These are phyloP conservation scores for Buathra laborator DNA, from an alignment of 2,888 invertebrate species.

Conservation along the genomic window DNA sequence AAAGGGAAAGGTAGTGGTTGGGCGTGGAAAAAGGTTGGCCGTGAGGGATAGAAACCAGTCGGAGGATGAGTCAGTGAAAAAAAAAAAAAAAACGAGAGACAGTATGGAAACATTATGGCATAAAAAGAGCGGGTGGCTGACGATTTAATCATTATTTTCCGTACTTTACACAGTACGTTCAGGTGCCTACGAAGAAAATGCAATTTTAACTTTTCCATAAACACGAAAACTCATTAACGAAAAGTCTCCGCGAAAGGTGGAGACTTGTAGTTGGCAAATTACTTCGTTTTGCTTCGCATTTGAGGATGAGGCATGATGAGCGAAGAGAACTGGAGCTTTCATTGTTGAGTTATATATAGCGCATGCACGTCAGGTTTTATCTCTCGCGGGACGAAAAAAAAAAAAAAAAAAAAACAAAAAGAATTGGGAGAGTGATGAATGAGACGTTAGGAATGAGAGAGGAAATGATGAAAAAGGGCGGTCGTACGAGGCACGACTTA, in stretches of 20 bases:
- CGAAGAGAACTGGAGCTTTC: conserved; percentile 15
- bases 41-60: conserved; percentile 6
- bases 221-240: neutral
- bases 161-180: neutral
- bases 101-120: neutral
- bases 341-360: conserved; percentile 3
- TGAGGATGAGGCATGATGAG: neutral
- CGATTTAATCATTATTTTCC: conserved; percentile 8
- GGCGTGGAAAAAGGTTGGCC: conserved; percentile 36
- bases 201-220: neutral
- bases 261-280: neutral
- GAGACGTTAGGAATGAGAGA: neutral
- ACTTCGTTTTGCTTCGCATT: neutral
- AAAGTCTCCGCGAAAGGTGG: neutral
- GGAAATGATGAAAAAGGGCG: conserved; percentile 2
- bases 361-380: conserved; percentile 1
- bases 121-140: neutral
- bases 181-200: neutral
- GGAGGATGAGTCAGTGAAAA: conserved; percentile 23
- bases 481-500: neutral
- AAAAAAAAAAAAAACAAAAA: neutral
- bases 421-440: conserved; percentile 1
- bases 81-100: conserved; percentile 9
- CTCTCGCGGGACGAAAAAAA: conserved; percentile 5
- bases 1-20: conserved; percentile 34